Evolutionary conservation across 53 echinoderm and acorn worm genomes (phyloP).

Genomic region (Paracentrotus lividus): DNA sequence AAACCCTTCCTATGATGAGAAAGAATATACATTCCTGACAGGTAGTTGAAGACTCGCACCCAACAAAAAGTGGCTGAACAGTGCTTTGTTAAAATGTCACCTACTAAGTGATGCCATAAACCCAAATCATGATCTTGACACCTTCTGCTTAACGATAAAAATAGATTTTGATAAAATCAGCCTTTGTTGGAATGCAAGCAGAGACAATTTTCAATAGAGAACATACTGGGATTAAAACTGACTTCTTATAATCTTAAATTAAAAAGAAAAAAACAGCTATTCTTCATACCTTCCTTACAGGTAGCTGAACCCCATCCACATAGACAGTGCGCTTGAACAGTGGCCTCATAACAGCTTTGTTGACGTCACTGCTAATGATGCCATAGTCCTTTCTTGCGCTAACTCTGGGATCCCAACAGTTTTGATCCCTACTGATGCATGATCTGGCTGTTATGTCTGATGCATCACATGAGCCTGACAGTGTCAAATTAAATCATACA

Average conservation of each 20-base stretch:
- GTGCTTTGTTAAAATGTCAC: conserved; percentile 93
- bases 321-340: conserved; percentile 83
- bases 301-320: conserved; percentile 87
- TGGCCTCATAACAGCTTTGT: conserved; percentile 87
- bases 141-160: no score
- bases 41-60: conserved; percentile 83
- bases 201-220: no score
- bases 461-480: conserved; percentile 56
- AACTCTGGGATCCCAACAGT: conserved; percentile 86
- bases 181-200: no score
- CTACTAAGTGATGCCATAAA: conserved; percentile 94
- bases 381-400: conserved; percentile 95
- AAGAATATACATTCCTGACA: conserved; percentile 90
- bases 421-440: conserved; percentile 76
- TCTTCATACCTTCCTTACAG: conserved; percentile 87
- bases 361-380: conserved; percentile 95
- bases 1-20: no score
- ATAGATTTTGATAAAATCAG: no score
- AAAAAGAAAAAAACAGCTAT: no score
- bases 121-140: no score
- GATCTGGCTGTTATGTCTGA: conserved; percentile 61
- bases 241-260: no score
- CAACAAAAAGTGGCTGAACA: conserved; percentile 86
- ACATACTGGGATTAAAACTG: no score
- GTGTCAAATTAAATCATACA: background rate